These are phyloP conservation scores for Gallinago paraguaiae DNA, from an alignment of 2,113 vertebrate species.

Conservation along the genomic window DNA sequence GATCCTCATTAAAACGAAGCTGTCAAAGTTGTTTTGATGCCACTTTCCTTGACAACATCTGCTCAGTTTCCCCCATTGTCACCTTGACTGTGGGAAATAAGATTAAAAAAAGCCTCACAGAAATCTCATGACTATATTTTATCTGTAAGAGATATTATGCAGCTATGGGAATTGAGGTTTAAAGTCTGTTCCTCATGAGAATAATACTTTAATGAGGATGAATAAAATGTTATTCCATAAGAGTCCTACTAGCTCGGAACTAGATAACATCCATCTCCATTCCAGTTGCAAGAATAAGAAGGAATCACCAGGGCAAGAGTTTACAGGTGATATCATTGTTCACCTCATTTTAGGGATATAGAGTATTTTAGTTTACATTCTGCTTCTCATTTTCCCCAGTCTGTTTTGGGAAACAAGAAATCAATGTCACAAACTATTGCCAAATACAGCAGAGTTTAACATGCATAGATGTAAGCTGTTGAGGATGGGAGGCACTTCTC, in stretches of 20 bases:
- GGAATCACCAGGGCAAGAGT: background rate
- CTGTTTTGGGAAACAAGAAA: background rate
- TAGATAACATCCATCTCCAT: background rate
- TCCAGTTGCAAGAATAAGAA: background rate
- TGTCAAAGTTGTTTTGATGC: slow-evolving; percentile 39
- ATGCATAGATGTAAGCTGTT: accelerated
- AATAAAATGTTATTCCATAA: background rate
- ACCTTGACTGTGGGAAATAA: slow-evolving; percentile 31
- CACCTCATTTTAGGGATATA: background rate
- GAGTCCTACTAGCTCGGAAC: background rate
- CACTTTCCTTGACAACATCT: slow-evolving; percentile 37
- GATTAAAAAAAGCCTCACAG: background rate
- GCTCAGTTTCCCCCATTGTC: slow-evolving; percentile 1
- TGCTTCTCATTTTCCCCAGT: background rate
- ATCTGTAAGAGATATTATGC: background rate
- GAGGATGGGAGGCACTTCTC: background rate
- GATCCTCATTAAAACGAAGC: slow-evolving; percentile 43
- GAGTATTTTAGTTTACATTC: background rate
- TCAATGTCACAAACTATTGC: background rate
- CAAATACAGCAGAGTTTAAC: background rate
- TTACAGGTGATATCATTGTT: background rate
- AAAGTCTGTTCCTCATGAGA: background rate
- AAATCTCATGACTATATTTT: background rate
- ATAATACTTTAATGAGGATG: background rate
- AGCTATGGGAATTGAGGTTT: background rate